Conservation (phyloP, 2,888 invertebrate genomes). For the Harpalus rubripes region DNA sequence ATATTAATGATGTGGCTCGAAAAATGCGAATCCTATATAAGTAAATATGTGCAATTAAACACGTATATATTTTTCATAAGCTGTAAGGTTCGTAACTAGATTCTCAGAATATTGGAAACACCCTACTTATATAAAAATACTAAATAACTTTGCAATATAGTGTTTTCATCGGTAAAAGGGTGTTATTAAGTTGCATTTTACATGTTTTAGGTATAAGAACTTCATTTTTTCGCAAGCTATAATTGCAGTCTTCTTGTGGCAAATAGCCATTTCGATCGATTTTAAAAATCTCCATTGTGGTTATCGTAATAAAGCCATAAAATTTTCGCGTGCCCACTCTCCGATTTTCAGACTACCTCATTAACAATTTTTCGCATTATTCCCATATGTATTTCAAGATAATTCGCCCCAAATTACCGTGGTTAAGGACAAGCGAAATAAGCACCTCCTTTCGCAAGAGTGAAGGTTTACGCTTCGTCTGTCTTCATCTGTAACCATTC, state of each 20-base stretch:
- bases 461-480: neutral
- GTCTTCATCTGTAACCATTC: neutral
- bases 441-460: neutral
- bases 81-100: no score
- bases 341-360: conserved; percentile 33
- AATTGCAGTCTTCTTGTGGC: neutral
- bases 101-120: no score
- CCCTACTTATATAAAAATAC: no score
- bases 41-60: no score
- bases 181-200: neutral
- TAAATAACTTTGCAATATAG: no score
- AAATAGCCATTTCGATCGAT: neutral
- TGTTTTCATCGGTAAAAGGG: neutral
- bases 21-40: no score
- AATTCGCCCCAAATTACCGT: conserved; percentile 43
- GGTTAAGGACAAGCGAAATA: conserved; percentile 3
- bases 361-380: conserved; percentile 53
- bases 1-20: no score
- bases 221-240: conserved; percentile 3
- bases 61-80: no score
- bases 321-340: conserved; percentile 57
- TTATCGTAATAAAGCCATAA: conserved; percentile 63
- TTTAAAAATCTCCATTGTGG: neutral
- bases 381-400: conserved; percentile 36
- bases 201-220: neutral